Percentiles rank a stretch among this genome's conserved stretches.
Evolutionary conservation across 2,113 vertebrate species (phyloP).

Genomic region (Natator depressus): DNA sequence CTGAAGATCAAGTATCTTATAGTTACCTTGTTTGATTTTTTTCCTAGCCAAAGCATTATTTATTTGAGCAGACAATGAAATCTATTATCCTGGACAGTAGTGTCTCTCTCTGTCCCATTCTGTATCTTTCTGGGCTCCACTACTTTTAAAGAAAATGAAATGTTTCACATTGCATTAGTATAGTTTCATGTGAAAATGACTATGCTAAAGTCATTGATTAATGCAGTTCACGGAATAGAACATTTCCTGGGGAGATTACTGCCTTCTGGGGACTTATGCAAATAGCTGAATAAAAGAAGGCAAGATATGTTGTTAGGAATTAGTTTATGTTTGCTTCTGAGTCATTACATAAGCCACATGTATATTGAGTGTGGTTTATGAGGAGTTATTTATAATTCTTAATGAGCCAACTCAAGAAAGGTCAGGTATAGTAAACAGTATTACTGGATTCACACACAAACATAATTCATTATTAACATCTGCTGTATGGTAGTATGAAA

Average conservation of each 20-base stretch:
- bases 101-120: background rate
- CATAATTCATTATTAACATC: background rate
- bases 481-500: background rate
- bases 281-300: background rate
- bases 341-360: background rate
- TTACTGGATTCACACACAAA: constrained; percentile 2
- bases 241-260: background rate
- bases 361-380: background rate
- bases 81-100: background rate
- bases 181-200: constrained; percentile 2
- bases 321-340: constrained; percentile 40
- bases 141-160: constrained; percentile 27
- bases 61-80: background rate
- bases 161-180: constrained; percentile 23
- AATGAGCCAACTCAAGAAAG: constrained; percentile 7
- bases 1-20: background rate
- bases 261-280: constrained; percentile 39
- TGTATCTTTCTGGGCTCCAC: background rate
- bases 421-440: background rate
- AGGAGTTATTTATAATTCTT: constrained; percentile 42
- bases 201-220: background rate
- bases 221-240: background rate
- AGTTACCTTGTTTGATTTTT: background rate
- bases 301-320: constrained; percentile 4
- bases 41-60: background rate